Conservation (phyloP, 1,140 invertebrate species). For the Antheraea mylitta region DNA sequence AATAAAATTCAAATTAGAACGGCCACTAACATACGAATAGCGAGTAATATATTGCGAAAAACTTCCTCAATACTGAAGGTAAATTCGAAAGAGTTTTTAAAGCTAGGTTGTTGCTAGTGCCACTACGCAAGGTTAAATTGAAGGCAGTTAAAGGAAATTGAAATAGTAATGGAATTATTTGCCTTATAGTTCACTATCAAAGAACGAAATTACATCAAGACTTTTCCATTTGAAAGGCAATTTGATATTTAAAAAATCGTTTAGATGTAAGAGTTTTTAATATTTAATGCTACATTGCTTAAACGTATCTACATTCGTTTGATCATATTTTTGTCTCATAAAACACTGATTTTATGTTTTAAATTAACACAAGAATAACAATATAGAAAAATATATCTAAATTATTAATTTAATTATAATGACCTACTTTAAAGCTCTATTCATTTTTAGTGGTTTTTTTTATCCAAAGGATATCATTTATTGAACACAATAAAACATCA, state of each 20-base stretch:
- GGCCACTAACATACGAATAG: background rate
- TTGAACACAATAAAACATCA: too few species aligned
- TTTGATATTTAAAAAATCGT: background rate
- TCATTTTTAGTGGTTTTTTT: too few species aligned
- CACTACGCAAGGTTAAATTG: constrained; percentile 31
- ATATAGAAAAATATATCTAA: too few species aligned
- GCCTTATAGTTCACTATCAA: constrained; percentile 21
- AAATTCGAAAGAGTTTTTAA: constrained; percentile 59
- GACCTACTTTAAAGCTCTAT: too few species aligned
- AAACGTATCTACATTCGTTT: too few species aligned
- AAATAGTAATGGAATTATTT: constrained; percentile 40
- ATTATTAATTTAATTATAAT: too few species aligned
- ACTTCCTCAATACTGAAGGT: constrained; percentile 55
- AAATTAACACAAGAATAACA: too few species aligned
- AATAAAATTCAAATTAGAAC: constrained; percentile 14
- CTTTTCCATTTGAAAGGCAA: background rate
- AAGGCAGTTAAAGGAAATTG: constrained; percentile 43
- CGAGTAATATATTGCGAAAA: background rate
- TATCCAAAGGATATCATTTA: too few species aligned
- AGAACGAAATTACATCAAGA: background rate
- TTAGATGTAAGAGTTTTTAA: too few species aligned
- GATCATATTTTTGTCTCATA: too few species aligned
- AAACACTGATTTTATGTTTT: too few species aligned
- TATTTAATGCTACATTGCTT: too few species aligned
- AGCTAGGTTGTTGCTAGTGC: constrained; percentile 39